phyloP scores from a whole-genome alignment of 2,113 vertebrate genomes.

The Leuciscus idus region DNA sequence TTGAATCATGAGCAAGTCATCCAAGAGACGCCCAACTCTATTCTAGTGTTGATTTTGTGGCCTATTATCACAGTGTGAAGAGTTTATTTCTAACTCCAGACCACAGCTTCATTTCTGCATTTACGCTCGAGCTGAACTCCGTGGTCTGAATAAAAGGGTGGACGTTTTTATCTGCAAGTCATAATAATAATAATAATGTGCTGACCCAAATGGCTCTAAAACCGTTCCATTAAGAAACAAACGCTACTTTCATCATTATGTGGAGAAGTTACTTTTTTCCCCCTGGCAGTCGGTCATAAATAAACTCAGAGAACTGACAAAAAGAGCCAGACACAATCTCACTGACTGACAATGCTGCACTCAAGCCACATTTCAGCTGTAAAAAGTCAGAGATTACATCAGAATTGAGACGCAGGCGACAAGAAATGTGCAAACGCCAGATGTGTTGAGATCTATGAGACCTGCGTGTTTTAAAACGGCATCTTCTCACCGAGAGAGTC shows the following conservation, averaged over 20 bases:
- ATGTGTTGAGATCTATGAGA: no score
- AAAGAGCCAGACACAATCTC: not conserved
- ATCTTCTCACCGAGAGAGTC: no score
- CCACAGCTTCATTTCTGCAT: slow-evolving; percentile 13
- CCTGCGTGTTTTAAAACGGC: no score
- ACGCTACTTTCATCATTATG: not conserved
- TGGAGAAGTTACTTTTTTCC: slow-evolving; percentile 2
- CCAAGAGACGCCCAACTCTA: not conserved
- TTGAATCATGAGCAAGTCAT: not conserved
- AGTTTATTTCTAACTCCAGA: slow-evolving; percentile 32
- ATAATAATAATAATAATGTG: not conserved
- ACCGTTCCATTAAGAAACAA: not conserved
- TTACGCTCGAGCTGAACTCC: not conserved
- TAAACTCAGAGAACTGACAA: not conserved
- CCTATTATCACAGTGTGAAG: slow-evolving; percentile 61
- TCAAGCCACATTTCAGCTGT: not conserved
- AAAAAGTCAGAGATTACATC: not conserved
- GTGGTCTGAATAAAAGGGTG: no score
- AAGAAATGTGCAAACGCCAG: not conserved
- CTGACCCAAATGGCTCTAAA: not conserved
- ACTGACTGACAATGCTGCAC: not conserved
- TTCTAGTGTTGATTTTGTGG: slow-evolving; percentile 49
- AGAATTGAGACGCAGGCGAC: not conserved
- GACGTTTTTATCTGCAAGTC: not conserved
- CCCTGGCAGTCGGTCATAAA: not conserved